phyloP scores from a whole-genome alignment of 2,797 vertebrate genomes.

The Periparus ater region DNA sequence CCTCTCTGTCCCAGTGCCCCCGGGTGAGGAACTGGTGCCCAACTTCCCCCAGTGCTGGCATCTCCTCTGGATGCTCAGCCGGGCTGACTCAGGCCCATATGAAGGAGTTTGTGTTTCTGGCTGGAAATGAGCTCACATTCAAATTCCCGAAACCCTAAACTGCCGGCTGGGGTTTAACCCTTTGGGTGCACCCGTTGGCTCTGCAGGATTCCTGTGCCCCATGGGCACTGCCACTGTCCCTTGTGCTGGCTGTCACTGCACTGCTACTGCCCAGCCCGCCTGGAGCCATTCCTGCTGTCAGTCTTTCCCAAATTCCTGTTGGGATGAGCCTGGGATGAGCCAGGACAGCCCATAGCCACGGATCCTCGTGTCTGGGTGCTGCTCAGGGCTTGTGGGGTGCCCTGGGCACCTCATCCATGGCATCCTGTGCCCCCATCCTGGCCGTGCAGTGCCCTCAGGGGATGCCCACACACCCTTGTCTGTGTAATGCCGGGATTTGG shows the following conservation, averaged over 20 bases:
- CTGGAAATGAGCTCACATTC: conserved; percentile 12
- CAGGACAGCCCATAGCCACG: rapidly evolving
- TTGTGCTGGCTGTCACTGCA: not conserved
- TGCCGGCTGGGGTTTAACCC: not conserved
- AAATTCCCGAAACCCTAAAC: not conserved
- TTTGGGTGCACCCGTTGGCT: not conserved
- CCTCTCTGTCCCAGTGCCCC: not conserved
- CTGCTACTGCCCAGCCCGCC: not conserved
- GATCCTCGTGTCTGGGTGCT: not conserved
- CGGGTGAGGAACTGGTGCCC: not conserved
- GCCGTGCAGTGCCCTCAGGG: rapidly evolving
- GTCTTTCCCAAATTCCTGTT: not conserved
- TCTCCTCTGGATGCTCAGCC: not conserved
- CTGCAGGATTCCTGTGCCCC: not conserved
- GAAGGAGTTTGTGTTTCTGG: not conserved
- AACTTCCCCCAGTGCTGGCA: not conserved
- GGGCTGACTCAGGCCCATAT: not conserved
- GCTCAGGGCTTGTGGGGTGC: not conserved
- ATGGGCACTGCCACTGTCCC: not conserved
- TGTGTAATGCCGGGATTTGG: not conserved
- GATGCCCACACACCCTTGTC: too few relatives aligned
- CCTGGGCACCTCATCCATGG: not conserved
- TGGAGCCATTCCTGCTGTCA: not conserved
- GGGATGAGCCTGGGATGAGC: not conserved
- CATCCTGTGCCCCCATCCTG: not conserved